Percentiles rank a stretch among this genome's conserved stretches.
phyloP scores from a whole-genome alignment of 2,797 vertebrate genomes.

The Halcyon badia region DNA sequence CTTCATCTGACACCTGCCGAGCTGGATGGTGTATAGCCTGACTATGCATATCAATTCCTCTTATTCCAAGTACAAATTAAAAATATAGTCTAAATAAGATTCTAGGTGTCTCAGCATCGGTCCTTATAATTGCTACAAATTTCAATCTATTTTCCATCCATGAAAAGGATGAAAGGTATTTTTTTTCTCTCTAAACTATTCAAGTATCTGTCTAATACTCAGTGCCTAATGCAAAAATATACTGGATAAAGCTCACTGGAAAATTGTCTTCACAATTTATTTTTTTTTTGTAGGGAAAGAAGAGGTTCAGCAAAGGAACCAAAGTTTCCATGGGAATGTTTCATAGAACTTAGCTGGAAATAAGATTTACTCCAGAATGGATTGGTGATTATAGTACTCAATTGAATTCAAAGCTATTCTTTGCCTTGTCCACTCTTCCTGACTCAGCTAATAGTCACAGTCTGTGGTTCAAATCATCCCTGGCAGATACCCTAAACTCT shows the following conservation, averaged over 20 bases:
- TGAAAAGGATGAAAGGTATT: not conserved
- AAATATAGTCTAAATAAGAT: not conserved
- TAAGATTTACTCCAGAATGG: not conserved
- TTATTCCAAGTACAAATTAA: not conserved
- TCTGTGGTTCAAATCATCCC: not conserved
- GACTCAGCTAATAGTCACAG: not conserved
- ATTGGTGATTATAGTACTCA: not conserved
- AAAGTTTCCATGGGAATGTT: not conserved
- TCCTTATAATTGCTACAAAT: not conserved
- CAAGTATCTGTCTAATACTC: not conserved
- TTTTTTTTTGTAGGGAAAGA: not conserved
- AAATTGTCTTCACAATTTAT: not conserved
- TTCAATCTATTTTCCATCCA: not conserved
- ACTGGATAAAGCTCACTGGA: not conserved
- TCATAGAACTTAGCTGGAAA: not conserved
- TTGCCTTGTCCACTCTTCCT: not conserved
- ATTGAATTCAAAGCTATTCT: not conserved
- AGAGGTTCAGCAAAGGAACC: not conserved
- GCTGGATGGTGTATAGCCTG: not conserved
- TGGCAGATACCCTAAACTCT: not conserved
- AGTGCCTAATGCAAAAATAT: not conserved
- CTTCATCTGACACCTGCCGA: not conserved
- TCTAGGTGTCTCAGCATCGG: not conserved
- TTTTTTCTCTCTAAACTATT: not conserved
- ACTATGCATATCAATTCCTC: not conserved